Evolutionary conservation across 2,888 invertebrate genomes (phyloP).

Genomic region (Stegophylla sp.): DNA sequence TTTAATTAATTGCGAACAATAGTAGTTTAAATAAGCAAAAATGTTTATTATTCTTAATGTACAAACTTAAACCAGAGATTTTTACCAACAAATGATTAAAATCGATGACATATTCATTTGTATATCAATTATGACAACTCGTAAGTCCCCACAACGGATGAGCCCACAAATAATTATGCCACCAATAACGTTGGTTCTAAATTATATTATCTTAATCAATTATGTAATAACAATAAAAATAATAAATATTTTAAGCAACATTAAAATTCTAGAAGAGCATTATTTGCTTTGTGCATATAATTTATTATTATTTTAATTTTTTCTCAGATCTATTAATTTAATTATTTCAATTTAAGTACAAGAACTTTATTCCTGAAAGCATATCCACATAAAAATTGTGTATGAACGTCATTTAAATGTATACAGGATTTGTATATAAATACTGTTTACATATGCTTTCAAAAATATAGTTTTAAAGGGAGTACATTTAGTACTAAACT

Average conservation of each 20-base stretch:
- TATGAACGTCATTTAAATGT: slow-evolving; percentile 13
- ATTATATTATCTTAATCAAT: slow-evolving; percentile 40
- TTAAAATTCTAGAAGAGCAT: slow-evolving; percentile 52
- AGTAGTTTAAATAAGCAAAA: slow-evolving; percentile 48
- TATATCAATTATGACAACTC: slow-evolving; percentile 55
- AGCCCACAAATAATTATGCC: slow-evolving; percentile 54
- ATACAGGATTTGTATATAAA: slow-evolving; percentile 8
- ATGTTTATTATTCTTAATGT: slow-evolving; percentile 38
- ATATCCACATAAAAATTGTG: background rate
- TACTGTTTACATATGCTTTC: slow-evolving; percentile 30
- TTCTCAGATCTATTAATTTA: slow-evolving; percentile 52
- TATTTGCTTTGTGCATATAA: slow-evolving; percentile 49
- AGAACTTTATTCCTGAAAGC: background rate
- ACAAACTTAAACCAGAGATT: slow-evolving; percentile 52
- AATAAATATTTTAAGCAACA: slow-evolving; percentile 55
- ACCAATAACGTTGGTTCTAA: slow-evolving; percentile 56
- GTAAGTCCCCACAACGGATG: slow-evolving; percentile 53
- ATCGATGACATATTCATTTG: slow-evolving; percentile 51
- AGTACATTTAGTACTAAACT: slow-evolving; percentile 33
- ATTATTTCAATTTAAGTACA: slow-evolving; percentile 49
- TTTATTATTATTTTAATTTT: slow-evolving; percentile 37
- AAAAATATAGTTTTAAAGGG: slow-evolving; percentile 24
- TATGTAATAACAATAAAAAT: slow-evolving; percentile 46
- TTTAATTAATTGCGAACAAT: slow-evolving; percentile 53
- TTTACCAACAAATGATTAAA: slow-evolving; percentile 43